Percentiles rank a stretch among this genome's conserved stretches.
These are phyloP conservation scores for Sebastes itinus DNA, from an alignment of 2,797 vertebrate species.

Conservation along the genomic window DNA sequence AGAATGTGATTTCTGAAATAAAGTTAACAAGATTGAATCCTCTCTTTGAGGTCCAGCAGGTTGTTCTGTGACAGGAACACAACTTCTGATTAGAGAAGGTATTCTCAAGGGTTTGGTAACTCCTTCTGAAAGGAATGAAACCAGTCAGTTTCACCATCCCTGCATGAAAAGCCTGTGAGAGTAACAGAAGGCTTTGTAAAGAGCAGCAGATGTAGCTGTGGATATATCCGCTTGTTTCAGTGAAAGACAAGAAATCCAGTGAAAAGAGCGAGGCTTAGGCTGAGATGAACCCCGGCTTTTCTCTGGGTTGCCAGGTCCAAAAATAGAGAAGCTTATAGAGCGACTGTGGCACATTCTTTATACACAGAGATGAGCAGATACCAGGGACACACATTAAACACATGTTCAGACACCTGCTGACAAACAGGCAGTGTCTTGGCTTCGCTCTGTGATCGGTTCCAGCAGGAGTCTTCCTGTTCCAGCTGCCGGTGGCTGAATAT, in stretches of 20 bases:
- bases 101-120: not conserved
- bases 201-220: not conserved
- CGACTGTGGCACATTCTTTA: not conserved
- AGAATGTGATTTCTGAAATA: not conserved
- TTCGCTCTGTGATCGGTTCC: not conserved
- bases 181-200: not conserved
- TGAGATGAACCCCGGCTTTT: conserved; percentile 7
- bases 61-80: not conserved
- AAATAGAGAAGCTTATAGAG: conserved; percentile 33
- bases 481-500: not conserved
- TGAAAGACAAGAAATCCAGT: conserved; percentile 1
- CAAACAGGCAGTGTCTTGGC: not conserved
- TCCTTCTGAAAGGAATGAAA: not conserved
- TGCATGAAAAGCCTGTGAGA: not conserved
- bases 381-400: not conserved
- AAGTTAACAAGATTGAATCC: not conserved
- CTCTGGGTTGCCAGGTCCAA: not conserved
- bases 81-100: not conserved
- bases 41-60: not conserved
- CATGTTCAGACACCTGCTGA: not conserved
- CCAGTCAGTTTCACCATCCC: not conserved
- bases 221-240: not conserved
- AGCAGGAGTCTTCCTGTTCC: not conserved
- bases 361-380: not conserved
- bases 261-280: not conserved